phyloP scores from a whole-genome alignment of 2,113 vertebrate genomes.

The Chascanopsetta lugubris region DNA sequence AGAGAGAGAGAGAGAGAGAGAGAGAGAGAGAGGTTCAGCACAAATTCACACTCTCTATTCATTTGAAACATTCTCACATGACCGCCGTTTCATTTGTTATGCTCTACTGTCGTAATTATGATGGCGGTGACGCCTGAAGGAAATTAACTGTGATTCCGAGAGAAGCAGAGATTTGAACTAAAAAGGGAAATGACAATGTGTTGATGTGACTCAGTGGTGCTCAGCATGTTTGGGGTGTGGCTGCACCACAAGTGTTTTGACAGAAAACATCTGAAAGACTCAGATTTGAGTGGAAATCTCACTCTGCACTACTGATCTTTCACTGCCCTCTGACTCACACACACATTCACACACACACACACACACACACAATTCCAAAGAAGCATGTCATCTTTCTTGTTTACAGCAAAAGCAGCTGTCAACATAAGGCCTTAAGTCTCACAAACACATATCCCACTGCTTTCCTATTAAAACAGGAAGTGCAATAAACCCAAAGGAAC shows the following conservation, averaged over 20 bases:
- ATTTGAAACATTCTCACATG: conserved; percentile 1
- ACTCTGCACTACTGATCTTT: conserved; percentile 29
- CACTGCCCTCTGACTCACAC: neutral
- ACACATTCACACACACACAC: conserved; percentile 8
- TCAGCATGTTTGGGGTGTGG: conserved; percentile 25
- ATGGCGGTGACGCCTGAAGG: neutral
- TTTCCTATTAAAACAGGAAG: neutral
- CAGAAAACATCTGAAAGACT: conserved; percentile 25
- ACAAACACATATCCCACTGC: neutral
- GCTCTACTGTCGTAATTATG: neutral
- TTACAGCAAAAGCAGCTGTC: conserved; percentile 50
- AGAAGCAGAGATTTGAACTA: conserved; percentile 13
- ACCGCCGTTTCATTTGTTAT: neutral
- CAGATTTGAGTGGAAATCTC: conserved; percentile 19
- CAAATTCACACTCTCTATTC: conserved; percentile 18
- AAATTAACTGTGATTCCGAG: neutral
- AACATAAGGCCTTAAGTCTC: neutral
- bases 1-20: no score
- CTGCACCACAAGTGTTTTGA: conserved; percentile 12
- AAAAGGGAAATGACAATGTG: conserved; percentile 10
- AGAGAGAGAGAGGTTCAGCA: no score
- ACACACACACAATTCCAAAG: conserved; percentile 2
- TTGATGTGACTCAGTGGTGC: conserved; percentile 13
- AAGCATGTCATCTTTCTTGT: conserved; percentile 53
- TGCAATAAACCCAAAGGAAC: neutral